Conservation (phyloP, 1,140 invertebrate species). For the Pachyrhynchus sulphureomaculatus region DNA sequence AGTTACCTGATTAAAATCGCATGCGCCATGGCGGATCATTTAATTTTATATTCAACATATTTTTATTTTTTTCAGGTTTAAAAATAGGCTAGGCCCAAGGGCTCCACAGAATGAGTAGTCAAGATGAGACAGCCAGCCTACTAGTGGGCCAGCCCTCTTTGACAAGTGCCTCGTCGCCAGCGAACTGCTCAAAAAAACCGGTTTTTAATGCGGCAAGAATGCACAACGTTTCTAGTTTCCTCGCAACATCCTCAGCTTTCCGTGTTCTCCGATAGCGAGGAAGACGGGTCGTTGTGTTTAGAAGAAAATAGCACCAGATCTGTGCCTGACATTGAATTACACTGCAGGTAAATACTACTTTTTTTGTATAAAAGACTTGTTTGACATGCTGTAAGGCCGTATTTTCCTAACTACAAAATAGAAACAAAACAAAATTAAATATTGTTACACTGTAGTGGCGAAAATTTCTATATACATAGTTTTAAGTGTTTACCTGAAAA, state of each 20-base stretch:
- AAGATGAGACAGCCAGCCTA: constrained; percentile 77
- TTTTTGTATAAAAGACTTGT: too few relatives aligned
- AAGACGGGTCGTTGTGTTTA: constrained; percentile 63
- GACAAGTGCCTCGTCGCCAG: constrained; percentile 53
- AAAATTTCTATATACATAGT: too few relatives aligned
- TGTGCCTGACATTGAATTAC: constrained; percentile 86
- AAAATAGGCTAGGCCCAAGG: constrained; percentile 31
- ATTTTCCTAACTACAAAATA: too few relatives aligned
- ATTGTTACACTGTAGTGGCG: too few relatives aligned
- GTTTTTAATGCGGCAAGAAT: constrained; percentile 79
- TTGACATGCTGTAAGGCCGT: too few relatives aligned
- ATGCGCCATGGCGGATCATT: too few relatives aligned
- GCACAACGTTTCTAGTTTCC: constrained; percentile 70
- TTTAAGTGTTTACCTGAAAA: too few relatives aligned
- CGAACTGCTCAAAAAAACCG: constrained; percentile 64
- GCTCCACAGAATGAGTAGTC: constrained; percentile 57
- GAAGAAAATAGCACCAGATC: constrained; percentile 75
- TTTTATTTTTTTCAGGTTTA: constrained; percentile 31
- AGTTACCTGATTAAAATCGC: too few relatives aligned
- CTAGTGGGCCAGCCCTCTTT: constrained; percentile 61
- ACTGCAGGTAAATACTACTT: constrained; percentile 66
- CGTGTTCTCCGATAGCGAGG: constrained; percentile 75
- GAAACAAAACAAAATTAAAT: too few relatives aligned
- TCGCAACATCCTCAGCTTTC: constrained; percentile 72
- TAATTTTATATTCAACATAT: too few relatives aligned